Evolutionary conservation across 2,888 invertebrate species (phyloP).

Genomic region (Napeogenes inachia): DNA sequence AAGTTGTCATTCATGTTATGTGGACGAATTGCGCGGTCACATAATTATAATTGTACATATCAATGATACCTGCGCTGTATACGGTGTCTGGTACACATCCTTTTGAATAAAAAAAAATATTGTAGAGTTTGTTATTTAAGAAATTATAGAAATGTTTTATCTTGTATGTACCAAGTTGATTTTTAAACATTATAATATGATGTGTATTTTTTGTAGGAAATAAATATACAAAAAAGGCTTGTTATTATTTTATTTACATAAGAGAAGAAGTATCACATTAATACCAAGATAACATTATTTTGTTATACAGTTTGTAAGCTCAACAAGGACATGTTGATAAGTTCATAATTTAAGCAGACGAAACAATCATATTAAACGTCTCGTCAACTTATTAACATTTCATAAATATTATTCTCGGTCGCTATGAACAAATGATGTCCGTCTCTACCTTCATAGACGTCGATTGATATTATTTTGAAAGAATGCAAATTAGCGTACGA

Average conservation of each 20-base stretch:
- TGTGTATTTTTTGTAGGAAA: conserved; percentile 7
- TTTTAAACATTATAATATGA: conserved; percentile 4
- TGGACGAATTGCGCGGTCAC: conserved; percentile 4
- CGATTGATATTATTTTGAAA: conserved; percentile 31
- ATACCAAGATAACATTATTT: no score
- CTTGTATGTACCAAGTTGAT: conserved; percentile 8
- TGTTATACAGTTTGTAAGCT: no score
- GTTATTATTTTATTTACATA: not conserved
- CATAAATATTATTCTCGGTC: conserved; percentile 28
- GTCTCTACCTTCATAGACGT: conserved; percentile 35
- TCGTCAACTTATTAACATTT: conserved; percentile 21
- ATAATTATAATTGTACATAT: conserved; percentile 37
- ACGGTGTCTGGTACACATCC: conserved; percentile 53
- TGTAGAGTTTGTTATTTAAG: conserved; percentile 2
- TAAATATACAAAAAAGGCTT: conserved; percentile 6
- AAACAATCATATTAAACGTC: not conserved
- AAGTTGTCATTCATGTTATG: not conserved
- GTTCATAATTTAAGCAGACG: not conserved
- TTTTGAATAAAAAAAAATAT: conserved; percentile 3
- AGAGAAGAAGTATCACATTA: no score
- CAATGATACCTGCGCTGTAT: conserved; percentile 34
- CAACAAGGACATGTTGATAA: no score
- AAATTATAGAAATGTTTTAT: conserved; percentile 4
- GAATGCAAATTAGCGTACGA: conserved; percentile 28
- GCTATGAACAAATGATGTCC: conserved; percentile 38